Evolutionary conservation across 2,113 vertebrate genomes (phyloP).

Genomic region (Thermophis baileyi): DNA sequence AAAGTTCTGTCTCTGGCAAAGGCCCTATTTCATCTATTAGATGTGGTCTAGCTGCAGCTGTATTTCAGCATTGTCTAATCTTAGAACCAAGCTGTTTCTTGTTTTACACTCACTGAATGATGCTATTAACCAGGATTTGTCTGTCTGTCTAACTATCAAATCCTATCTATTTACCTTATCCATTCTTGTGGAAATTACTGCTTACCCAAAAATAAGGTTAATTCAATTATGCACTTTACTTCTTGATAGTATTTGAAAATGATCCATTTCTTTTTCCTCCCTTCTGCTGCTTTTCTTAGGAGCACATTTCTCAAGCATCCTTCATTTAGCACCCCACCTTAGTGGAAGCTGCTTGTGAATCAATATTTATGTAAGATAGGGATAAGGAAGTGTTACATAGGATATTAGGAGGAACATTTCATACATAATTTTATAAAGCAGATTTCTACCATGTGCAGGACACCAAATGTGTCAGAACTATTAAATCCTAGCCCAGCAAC

Average conservation of each 20-base stretch:
- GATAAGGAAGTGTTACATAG: not conserved
- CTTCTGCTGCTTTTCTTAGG: not conserved
- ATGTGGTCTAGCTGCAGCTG: not conserved
- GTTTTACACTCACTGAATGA: not conserved
- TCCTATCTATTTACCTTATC: not conserved
- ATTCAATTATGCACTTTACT: not conserved
- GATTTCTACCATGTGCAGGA: not conserved
- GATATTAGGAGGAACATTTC: not conserved
- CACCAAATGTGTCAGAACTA: not conserved
- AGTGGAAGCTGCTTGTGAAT: not conserved
- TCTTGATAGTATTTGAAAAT: not conserved
- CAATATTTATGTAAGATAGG: not conserved
- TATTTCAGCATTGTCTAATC: not conserved
- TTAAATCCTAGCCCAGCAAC: not conserved
- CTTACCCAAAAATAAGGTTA: not conserved
- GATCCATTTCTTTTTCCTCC: not conserved
- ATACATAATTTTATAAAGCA: not conserved
- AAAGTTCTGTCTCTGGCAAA: not conserved
- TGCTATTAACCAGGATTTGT: fast-evolving
- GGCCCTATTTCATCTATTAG: not conserved
- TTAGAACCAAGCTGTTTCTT: not conserved
- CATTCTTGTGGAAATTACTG: not conserved
- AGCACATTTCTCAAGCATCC: not conserved
- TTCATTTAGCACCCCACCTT: not conserved
- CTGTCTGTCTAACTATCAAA: not conserved